Base-by-base conservation (phyloP, 1,140 invertebrate species). In the Drosophila sulfurigaster region DNA sequence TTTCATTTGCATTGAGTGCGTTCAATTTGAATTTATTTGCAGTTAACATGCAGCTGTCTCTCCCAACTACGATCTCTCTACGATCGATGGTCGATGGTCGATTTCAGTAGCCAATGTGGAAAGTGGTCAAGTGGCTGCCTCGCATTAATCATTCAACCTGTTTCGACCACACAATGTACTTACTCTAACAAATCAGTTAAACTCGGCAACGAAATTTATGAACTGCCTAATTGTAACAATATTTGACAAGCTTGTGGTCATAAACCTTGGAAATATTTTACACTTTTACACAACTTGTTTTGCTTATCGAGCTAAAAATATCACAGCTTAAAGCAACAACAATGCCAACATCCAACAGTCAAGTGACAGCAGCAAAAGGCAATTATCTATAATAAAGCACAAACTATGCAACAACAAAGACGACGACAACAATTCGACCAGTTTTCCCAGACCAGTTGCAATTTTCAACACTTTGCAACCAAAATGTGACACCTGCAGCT, bases 311-410 rank as follows among this genome's bases (percentile, higher is more conserved):
- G 8, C 51, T 75, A 38, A 56, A 74, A 73, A 67, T 68, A 73
- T 68, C 56, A 46, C 54, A 43, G 32, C 54, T 25, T 15, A 6
- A 69, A 69, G 63, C 78, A 59, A 41, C 56, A 74, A 72, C 78
- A 82, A 82, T 73, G 64, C 65, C 79, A 78, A 76, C 78, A 79
- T 66, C 28, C 72, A 75, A 64, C 79, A 78, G 71, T 63, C 64
- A 75, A 72, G 69, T 82, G 78, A 87, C 79, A 80, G 73, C 83
- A 70, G 75, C 66, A 79, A 71, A 35, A 32, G 64, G 41, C 68
- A 83, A 88, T 87, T 87, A 83, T 89, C 69, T 89, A 66, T 71
- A 80, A 89, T 87, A 82, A 87, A 87, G 68, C 62, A 70, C 68
- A 73, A 25, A 25, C 20, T 25, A 25, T 3, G 28, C 43, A 62